Conservation (phyloP, 1,140 invertebrate species). For the Zophobas morio region DNA sequence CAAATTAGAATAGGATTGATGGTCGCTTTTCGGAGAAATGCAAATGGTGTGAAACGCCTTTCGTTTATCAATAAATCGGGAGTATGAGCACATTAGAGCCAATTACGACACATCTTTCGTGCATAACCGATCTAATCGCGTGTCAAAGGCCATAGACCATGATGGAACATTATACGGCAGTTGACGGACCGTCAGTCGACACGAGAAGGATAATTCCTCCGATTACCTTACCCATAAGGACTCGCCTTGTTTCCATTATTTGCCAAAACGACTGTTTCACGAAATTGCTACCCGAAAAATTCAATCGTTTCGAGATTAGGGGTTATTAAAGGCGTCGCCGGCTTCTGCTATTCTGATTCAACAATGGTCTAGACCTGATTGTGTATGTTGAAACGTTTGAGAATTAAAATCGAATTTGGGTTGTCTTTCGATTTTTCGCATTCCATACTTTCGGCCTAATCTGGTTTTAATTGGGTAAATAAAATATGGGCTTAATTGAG, state of each 20-base stretch:
- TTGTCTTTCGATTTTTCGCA: slow-evolving; percentile 20
- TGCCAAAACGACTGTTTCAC: slow-evolving; percentile 29
- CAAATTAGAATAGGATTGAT: slow-evolving; percentile 24
- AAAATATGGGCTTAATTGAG: slow-evolving; percentile 23
- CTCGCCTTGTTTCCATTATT: slow-evolving; percentile 29
- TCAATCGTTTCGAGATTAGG: slow-evolving; percentile 28
- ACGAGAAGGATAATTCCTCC: slow-evolving; percentile 32
- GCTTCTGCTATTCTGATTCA: background rate
- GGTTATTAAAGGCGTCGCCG: slow-evolving; percentile 10
- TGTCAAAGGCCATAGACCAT: slow-evolving; percentile 49
- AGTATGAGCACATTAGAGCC: slow-evolving; percentile 26
- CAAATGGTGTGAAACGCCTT: slow-evolving; percentile 29
- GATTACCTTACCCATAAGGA: slow-evolving; percentile 21
- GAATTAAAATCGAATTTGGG: slow-evolving; percentile 33
- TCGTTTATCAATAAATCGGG: slow-evolving; percentile 9
- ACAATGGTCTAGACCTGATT: slow-evolving; percentile 17
- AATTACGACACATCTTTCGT: slow-evolving; percentile 36
- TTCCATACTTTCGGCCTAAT: slow-evolving; percentile 21
- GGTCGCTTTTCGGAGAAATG: slow-evolving; percentile 22
- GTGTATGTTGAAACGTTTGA: background rate
- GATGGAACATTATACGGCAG: slow-evolving; percentile 47
- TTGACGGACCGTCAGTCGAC: slow-evolving; percentile 33
- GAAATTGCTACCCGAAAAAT: slow-evolving; percentile 23
- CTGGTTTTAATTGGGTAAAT: slow-evolving; percentile 27
- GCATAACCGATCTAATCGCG: slow-evolving; percentile 50